These are phyloP conservation scores for Murina feae DNA, from an alignment of 2,113 vertebrate genomes.

Conservation along the genomic window DNA sequence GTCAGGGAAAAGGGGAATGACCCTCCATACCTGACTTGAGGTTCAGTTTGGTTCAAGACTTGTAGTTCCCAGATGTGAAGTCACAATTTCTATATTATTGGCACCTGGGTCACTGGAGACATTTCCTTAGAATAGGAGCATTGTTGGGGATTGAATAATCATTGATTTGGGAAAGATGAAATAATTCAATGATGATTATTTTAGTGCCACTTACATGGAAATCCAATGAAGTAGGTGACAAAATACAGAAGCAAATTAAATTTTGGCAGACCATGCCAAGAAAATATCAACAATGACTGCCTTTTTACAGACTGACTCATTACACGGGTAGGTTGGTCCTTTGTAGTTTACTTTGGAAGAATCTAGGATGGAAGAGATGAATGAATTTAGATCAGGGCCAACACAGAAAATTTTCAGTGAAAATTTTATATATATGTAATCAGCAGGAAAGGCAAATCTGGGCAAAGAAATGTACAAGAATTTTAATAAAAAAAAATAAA, in stretches of 20 bases:
- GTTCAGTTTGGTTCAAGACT: background rate
- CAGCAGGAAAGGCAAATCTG: background rate
- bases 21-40: background rate
- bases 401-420: background rate
- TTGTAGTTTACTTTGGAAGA: background rate
- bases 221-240: background rate
- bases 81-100: background rate
- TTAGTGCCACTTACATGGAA: background rate
- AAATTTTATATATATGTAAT: background rate
- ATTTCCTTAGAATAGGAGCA: background rate
- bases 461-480: constrained; percentile 29
- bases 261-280: background rate
- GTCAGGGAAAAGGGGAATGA: background rate
- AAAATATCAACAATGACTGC: background rate
- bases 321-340: background rate
- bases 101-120: background rate
- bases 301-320: background rate
- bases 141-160: background rate
- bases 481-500: background rate
- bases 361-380: background rate
- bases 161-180: background rate
- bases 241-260: background rate
- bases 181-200: background rate
- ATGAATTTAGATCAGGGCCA: background rate
- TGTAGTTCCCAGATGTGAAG: background rate